Evolutionary conservation across 2,888 invertebrate genomes (phyloP).

Genomic region (Tribolium freemani): DNA sequence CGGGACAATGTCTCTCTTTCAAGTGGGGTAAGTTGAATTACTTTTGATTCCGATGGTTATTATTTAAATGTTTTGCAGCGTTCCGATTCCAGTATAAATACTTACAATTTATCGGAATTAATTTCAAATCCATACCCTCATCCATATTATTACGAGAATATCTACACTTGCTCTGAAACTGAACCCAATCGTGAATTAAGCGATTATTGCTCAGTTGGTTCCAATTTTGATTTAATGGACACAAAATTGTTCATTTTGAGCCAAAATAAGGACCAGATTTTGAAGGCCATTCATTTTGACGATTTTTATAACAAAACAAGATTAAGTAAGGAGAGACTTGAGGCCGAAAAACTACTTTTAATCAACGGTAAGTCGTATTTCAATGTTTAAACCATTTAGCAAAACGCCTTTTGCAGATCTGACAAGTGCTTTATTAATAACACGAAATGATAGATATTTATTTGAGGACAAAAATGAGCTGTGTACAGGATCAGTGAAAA

Average conservation of each 20-base stretch:
- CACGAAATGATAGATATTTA: background rate
- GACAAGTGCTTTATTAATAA: background rate
- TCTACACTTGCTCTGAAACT: background rate
- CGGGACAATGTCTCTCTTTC: background rate
- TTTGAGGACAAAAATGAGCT: background rate
- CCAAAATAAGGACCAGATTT: slow-evolving; percentile 5
- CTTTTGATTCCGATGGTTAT: background rate
- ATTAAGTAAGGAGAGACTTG: background rate
- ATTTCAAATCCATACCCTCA: background rate
- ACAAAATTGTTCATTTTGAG: background rate
- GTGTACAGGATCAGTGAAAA: background rate
- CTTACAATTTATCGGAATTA: background rate
- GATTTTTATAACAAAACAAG: background rate
- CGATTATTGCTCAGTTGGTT: background rate
- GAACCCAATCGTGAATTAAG: background rate
- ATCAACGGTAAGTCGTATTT: background rate
- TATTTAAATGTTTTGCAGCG: background rate
- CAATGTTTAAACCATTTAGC: too few relatives aligned
- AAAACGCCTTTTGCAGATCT: background rate
- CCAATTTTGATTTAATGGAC: background rate
- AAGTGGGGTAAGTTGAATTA: background rate
- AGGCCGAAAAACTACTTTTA: slow-evolving; percentile 7
- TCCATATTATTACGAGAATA: background rate
- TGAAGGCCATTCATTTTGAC: slow-evolving; percentile 2
- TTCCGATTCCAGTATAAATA: slow-evolving; percentile 1